These are phyloP conservation scores for Apostichopus leukothele DNA, from an alignment of 53 echinoderm and acorn worm genomes.

Conservation along the genomic window DNA sequence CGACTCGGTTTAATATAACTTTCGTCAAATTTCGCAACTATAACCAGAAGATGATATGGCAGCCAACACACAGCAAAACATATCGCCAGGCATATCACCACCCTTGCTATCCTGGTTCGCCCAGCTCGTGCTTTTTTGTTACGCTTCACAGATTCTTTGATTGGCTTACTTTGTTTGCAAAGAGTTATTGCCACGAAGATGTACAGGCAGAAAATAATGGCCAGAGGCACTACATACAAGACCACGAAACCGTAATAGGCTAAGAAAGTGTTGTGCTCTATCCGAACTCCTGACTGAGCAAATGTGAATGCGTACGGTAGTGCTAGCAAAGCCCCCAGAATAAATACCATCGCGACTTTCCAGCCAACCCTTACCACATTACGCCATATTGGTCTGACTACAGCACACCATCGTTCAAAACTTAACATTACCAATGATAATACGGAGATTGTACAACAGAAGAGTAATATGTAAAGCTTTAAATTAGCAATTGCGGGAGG, in stretches of 20 bases:
- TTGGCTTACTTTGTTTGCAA: background rate
- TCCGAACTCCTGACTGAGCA: background rate
- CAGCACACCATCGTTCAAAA: slow-evolving; percentile 25
- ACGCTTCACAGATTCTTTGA: background rate
- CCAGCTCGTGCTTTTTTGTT: background rate
- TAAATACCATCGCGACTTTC: background rate
- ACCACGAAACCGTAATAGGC: background rate
- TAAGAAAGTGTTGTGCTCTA: background rate
- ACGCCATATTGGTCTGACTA: background rate
- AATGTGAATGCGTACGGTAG: background rate
- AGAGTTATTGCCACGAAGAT: background rate
- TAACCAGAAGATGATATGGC: background rate
- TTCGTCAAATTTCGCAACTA: background rate
- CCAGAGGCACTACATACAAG: background rate
- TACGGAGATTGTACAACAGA: background rate
- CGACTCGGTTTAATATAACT: background rate
- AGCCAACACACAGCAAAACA: slow-evolving; percentile 25
- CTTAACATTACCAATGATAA: slow-evolving; percentile 12
- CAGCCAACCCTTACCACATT: background rate
- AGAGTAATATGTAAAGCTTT: background rate
- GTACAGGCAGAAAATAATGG: background rate
- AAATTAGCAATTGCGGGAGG: background rate
- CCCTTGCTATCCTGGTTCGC: background rate
- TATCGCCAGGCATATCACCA: background rate
- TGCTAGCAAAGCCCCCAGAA: background rate